Percentiles rank a stretch among this genome's conserved stretches.
Evolutionary conservation across 2,888 invertebrate species (phyloP).

Genomic region (Drosophila cracens): DNA sequence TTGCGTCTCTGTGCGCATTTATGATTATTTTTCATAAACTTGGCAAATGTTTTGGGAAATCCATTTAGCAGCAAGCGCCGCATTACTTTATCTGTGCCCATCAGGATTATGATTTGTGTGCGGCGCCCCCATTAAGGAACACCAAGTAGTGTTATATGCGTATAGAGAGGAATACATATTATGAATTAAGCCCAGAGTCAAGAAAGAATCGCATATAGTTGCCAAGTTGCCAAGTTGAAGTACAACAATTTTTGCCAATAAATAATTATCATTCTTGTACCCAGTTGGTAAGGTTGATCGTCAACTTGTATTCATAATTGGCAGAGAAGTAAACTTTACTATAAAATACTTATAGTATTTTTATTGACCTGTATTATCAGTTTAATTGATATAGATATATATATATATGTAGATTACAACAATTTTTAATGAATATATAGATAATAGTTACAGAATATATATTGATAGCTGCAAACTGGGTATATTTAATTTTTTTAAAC

Average conservation of each 20-base stretch:
- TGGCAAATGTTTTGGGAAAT: conserved; percentile 81
- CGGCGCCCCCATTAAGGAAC: conserved; percentile 29
- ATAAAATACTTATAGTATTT: background rate
- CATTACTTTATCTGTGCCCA: conserved; percentile 78
- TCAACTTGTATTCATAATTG: background rate
- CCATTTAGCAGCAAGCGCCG: conserved; percentile 76
- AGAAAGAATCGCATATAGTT: conserved; percentile 35
- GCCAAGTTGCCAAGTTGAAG: conserved; percentile 31
- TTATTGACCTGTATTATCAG: background rate
- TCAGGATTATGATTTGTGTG: conserved; percentile 73
- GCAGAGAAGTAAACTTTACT: background rate
- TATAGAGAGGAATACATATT: conserved; percentile 32
- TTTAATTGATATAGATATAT: background rate
- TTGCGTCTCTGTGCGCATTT: conserved; percentile 38
- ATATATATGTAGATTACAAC: background rate
- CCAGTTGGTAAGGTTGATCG: background rate
- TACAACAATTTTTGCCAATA: conserved; percentile 10
- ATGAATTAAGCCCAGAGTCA: conserved; percentile 39
- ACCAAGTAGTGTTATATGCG: conserved; percentile 10
- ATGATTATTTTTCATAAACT: conserved; percentile 81
- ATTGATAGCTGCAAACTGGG: background rate
- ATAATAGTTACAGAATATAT: background rate
- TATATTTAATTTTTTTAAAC: background rate
- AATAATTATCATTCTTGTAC: conserved; percentile 15
- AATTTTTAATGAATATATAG: background rate